Conservation (phyloP, 2,113 vertebrate genomes). For the Verasper variegatus region DNA sequence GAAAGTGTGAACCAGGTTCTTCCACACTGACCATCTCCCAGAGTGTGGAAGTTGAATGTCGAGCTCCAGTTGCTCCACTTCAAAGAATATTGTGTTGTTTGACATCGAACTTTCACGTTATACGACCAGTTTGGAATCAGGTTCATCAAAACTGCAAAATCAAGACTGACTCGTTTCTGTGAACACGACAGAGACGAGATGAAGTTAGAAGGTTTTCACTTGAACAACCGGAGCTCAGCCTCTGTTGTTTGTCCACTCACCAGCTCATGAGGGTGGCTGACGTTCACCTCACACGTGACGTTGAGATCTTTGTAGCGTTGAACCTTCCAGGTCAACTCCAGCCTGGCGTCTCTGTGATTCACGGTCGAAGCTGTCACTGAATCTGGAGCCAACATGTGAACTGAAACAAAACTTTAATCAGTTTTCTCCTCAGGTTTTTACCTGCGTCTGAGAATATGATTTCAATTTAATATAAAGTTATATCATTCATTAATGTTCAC, state of each 20-base stretch:
- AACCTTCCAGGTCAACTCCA: slow-evolving; percentile 65
- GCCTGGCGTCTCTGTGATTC: slow-evolving; percentile 45
- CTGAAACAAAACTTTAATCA: slow-evolving; percentile 47
- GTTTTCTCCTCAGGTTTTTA: no score
- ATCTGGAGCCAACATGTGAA: slow-evolving; percentile 62
- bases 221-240: not conserved
- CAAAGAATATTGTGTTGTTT: slow-evolving; percentile 63
- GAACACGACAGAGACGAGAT: not conserved
- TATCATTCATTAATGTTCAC: no score
- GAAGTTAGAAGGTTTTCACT: not conserved
- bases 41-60: slow-evolving; percentile 37
- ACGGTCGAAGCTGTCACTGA: not conserved
- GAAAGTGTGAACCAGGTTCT: not conserved
- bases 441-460: no score
- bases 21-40: slow-evolving; percentile 66
- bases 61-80: slow-evolving; percentile 75
- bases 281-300: slow-evolving; percentile 57
- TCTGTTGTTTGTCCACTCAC: slow-evolving; percentile 40
- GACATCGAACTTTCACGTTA: slow-evolving; percentile 53
- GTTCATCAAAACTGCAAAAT: slow-evolving; percentile 1
- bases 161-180: slow-evolving; percentile 49
- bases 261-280: not conserved
- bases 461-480: no score
- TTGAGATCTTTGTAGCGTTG: slow-evolving; percentile 18
- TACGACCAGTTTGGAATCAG: slow-evolving; percentile 60